Evolutionary conservation across 1,140 invertebrate species (phyloP).

Genomic region (Drosophila saltans): DNA sequence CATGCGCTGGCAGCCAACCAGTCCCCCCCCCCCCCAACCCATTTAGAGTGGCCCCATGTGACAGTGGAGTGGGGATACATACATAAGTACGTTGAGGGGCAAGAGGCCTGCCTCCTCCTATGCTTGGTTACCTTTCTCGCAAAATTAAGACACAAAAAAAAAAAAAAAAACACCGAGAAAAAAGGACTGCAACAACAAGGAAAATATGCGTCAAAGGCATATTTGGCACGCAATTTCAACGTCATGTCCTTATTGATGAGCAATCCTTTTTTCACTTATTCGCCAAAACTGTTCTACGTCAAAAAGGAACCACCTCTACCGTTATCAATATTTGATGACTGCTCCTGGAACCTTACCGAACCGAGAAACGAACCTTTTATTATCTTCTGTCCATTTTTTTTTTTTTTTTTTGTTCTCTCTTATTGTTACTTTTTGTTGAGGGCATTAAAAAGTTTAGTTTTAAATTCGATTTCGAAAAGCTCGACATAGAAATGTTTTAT

Average conservation of each 20-base stretch:
- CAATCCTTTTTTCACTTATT: constrained; percentile 64
- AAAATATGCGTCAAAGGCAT: constrained; percentile 74
- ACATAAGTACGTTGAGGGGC: too few species aligned
- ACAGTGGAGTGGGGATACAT: constrained; percentile 1
- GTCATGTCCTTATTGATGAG: constrained; percentile 68
- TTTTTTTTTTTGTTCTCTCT: background rate
- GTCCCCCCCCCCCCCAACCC: too few species aligned
- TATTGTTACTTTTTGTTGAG: constrained; percentile 17
- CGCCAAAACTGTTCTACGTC: constrained; percentile 27
- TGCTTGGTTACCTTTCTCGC: constrained; percentile 27
- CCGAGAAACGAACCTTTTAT: constrained; percentile 43
- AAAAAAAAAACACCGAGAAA: background rate
- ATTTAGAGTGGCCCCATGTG: constrained; percentile 16
- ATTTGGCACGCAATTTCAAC: constrained; percentile 71
- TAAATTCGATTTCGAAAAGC: background rate
- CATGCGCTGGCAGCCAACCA: constrained; percentile 51
- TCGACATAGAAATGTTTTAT: constrained; percentile 27
- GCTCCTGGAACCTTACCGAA: constrained; percentile 3
- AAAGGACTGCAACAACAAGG: constrained; percentile 27
- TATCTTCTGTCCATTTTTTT: constrained; percentile 16
- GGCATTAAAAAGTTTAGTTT: constrained; percentile 17
- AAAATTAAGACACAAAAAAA: constrained; percentile 62
- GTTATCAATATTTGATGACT: constrained; percentile 74
- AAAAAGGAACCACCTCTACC: constrained; percentile 28
- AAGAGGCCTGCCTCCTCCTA: constrained; percentile 29